These are phyloP conservation scores for Phymastichus coffea DNA, from an alignment of 1,140 invertebrate species.

Conservation along the genomic window DNA sequence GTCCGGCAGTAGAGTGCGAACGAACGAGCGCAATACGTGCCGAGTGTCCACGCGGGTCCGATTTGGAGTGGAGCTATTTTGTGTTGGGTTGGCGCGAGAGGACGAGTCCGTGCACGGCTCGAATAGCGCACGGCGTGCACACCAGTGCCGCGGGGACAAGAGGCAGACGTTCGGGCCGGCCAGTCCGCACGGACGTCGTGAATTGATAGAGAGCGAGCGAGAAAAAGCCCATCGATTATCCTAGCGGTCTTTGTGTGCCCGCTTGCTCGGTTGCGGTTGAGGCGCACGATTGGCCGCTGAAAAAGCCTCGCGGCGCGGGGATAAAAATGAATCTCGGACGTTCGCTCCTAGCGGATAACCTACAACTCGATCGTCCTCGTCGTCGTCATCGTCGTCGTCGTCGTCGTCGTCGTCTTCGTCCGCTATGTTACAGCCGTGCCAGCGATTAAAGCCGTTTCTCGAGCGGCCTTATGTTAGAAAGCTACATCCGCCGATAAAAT, in stretches of 20 bases:
- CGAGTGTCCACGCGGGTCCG: slow-evolving; percentile 1
- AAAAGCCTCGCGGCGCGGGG: too few species aligned
- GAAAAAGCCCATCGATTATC: slow-evolving; percentile 23
- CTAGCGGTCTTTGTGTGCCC: slow-evolving; percentile 10
- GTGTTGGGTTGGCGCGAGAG: background rate
- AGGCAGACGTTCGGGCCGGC: background rate
- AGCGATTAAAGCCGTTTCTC: slow-evolving; percentile 1
- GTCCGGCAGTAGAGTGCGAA: background rate
- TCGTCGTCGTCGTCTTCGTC: too few species aligned
- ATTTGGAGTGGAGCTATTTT: background rate
- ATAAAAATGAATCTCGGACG: too few species aligned
- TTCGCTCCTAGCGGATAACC: too few species aligned
- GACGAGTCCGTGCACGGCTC: too few species aligned
- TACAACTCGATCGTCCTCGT: too few species aligned
- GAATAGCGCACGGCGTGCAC: too few species aligned
- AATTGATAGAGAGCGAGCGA: slow-evolving; percentile 1
- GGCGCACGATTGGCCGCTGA: too few species aligned
- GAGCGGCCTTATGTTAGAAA: background rate
- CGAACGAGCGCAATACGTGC: slow-evolving; percentile 3
- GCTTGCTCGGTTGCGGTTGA: too few species aligned
- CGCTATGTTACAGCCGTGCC: too few species aligned
- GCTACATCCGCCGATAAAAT: slow-evolving; percentile 29
- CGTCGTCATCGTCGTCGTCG: too few species aligned
- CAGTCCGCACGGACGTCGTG: background rate
- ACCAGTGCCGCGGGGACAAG: too few species aligned